Conservation (phyloP, 1,140 invertebrate genomes). For the Drosophila busckii region DNA sequence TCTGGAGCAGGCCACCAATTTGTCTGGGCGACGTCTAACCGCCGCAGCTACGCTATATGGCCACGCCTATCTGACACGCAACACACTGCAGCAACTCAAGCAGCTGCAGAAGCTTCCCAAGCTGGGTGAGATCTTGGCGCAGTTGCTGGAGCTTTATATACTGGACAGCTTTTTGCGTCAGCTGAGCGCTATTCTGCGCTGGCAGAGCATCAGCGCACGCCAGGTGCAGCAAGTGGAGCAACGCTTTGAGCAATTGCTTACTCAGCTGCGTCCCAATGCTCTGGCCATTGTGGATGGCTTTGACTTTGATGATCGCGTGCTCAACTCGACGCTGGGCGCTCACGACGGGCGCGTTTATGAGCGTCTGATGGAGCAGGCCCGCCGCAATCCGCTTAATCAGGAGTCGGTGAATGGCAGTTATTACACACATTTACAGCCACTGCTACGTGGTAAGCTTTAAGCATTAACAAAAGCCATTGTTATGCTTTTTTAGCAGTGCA, state of each 20-base stretch:
- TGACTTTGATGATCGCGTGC: constrained; percentile 89
- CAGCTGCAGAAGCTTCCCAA: constrained; percentile 76
- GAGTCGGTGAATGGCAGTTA: constrained; percentile 87
- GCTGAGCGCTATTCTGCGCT: constrained; percentile 86
- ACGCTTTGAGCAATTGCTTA: constrained; percentile 85
- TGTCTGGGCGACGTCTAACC: constrained; percentile 87
- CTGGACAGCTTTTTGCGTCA: constrained; percentile 86
- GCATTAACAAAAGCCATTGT: background rate
- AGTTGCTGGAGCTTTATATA: constrained; percentile 88
- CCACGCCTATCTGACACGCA: constrained; percentile 85
- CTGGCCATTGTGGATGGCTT: constrained; percentile 94
- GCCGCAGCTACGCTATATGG: constrained; percentile 87
- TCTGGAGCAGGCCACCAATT: constrained; percentile 89
- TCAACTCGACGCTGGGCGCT: constrained; percentile 90
- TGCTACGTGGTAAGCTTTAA: constrained; percentile 85
- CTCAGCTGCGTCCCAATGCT: constrained; percentile 88
- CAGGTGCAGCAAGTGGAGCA: constrained; percentile 84
- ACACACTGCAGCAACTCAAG: constrained; percentile 81
- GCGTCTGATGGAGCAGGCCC: constrained; percentile 90
- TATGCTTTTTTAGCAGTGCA: background rate
- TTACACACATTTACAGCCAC: constrained; percentile 87
- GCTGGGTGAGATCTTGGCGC: constrained; percentile 82
- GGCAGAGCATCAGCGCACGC: constrained; percentile 81
- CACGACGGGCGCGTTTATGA: constrained; percentile 96
- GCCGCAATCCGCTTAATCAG: constrained; percentile 91